Conservation (phyloP, 2,888 invertebrate species). For the Ctena decussata region DNA sequence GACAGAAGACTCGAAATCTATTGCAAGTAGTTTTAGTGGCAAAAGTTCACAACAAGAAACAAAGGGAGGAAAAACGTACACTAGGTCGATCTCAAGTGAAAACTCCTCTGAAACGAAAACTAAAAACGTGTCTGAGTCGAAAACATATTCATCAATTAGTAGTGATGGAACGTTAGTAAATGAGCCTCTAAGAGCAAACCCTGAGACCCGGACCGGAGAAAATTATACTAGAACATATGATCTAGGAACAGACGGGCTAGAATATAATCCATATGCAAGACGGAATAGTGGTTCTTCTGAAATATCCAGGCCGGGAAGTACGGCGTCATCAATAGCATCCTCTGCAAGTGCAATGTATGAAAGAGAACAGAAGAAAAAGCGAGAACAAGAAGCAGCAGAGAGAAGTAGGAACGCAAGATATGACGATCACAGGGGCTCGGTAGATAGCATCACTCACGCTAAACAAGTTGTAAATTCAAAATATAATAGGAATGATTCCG, state of each 20-base stretch:
- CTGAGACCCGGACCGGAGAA: background rate
- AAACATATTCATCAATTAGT: background rate
- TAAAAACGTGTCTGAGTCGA: constrained; percentile 40
- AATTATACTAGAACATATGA: background rate
- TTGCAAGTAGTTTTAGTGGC: constrained; percentile 54
- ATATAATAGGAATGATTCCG: background rate
- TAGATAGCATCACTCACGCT: constrained; percentile 3
- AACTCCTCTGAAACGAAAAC: constrained; percentile 47
- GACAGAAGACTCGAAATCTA: constrained; percentile 44
- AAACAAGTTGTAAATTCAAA: background rate
- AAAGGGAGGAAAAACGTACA: constrained; percentile 27
- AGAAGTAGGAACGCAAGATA: background rate
- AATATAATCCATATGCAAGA: background rate
- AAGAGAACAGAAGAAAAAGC: constrained; percentile 44
- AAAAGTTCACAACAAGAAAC: constrained; percentile 45
- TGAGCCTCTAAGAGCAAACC: background rate
- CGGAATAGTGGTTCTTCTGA: constrained; percentile 23
- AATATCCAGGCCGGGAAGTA: constrained; percentile 53
- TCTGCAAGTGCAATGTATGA: constrained; percentile 60
- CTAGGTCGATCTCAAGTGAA: constrained; percentile 15
- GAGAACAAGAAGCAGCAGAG: background rate
- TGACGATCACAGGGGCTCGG: background rate
- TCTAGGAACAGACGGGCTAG: background rate
- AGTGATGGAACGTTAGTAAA: background rate
- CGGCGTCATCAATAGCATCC: constrained; percentile 61